phyloP scores from a whole-genome alignment of 2,888 invertebrate species.

The Prosopocoilus inquinatus region DNA sequence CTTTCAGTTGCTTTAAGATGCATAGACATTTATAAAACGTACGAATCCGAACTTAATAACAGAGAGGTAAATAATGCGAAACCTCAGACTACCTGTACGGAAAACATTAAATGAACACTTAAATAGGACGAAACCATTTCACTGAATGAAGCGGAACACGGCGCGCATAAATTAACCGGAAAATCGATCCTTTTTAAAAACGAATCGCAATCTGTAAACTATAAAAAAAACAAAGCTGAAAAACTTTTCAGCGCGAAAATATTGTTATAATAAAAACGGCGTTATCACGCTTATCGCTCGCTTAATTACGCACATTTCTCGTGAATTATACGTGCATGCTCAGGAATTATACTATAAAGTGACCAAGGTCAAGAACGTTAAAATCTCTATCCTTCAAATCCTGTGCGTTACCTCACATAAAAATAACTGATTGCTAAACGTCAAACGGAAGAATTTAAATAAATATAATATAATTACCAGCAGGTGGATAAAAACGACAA shows the following conservation, averaged over 20 bases:
- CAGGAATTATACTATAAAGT: slow-evolving; percentile 8
- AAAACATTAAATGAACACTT: neutral
- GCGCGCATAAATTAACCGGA: slow-evolving; percentile 14
- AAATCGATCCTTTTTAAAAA: slow-evolving; percentile 15
- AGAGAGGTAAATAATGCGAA: slow-evolving; percentile 7
- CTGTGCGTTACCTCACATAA: neutral
- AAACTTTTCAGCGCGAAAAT: neutral
- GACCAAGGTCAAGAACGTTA: neutral
- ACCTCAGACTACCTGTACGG: neutral
- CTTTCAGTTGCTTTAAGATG: too few species aligned
- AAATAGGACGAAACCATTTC: slow-evolving; percentile 4
- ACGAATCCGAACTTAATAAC: neutral
- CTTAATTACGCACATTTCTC: slow-evolving; percentile 5
- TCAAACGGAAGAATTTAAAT: neutral
- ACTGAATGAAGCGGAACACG: slow-evolving; percentile 12
- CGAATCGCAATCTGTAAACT: neutral
- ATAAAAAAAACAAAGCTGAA: neutral
- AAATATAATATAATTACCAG: neutral
- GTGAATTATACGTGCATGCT: slow-evolving; percentile 18
- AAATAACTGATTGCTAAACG: neutral
- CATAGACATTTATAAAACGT: too few species aligned
- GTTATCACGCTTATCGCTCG: neutral
- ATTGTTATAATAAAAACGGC: neutral
- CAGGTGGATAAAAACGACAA: neutral
- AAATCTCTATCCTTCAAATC: neutral